phyloP scores from a whole-genome alignment of 2,113 vertebrate species.

The Otolemur garnettii region DNA sequence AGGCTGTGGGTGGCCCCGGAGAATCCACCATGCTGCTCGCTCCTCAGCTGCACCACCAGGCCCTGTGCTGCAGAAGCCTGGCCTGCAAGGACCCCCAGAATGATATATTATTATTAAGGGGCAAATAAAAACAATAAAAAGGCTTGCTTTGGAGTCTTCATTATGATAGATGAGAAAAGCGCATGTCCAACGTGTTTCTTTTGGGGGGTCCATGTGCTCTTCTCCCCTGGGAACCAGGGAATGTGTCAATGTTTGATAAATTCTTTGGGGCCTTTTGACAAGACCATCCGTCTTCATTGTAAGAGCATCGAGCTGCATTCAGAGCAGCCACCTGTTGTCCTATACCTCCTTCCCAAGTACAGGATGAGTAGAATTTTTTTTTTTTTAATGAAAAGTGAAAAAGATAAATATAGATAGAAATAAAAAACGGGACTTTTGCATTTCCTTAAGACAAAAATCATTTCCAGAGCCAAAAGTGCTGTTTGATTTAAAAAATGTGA shows the following conservation, averaged over 20 bases:
- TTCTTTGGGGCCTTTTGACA: not conserved
- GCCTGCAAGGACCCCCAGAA: not conserved
- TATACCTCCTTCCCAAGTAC: not conserved
- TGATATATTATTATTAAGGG: not conserved
- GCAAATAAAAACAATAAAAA: not conserved
- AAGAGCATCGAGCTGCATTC: not conserved
- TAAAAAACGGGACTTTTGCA: not conserved
- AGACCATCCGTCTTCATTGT: not conserved
- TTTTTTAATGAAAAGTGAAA: not conserved
- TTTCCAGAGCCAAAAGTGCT: not conserved
- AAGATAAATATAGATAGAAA: not conserved
- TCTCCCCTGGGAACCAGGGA: not conserved
- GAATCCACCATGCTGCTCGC: no score
- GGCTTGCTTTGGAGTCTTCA: not conserved
- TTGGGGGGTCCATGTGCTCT: no score
- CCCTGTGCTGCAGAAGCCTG: no score
- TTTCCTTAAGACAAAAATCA: not conserved
- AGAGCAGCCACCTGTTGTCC: not conserved
- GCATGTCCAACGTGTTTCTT: not conserved
- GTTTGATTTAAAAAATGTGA: not conserved
- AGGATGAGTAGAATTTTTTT: not conserved
- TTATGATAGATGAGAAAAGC: not conserved
- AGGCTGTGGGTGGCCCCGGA: no score
- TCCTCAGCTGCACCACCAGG: no score
- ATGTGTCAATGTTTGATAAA: not conserved